Percentiles rank a stretch among this genome's conserved stretches.
phyloP scores from a whole-genome alignment of 2,113 vertebrate species.

The Gracilinanus agilis region DNA sequence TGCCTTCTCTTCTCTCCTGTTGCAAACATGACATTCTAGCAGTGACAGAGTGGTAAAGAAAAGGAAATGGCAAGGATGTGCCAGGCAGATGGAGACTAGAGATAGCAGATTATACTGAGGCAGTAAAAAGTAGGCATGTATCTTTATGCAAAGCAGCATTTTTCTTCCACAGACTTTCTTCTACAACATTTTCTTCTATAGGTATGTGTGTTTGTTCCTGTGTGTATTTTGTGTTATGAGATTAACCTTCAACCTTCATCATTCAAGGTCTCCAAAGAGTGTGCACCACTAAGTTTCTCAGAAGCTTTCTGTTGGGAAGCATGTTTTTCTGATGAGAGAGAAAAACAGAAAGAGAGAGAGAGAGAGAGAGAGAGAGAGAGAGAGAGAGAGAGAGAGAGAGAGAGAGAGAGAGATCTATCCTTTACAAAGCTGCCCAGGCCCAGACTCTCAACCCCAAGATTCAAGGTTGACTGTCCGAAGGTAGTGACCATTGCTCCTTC shows the following conservation, averaged over 20 bases:
- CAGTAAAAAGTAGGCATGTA: conserved; percentile 23
- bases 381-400: too few species aligned
- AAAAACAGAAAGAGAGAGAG: too few species aligned
- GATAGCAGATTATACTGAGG: conserved; percentile 24
- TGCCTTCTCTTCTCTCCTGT: conserved; percentile 22
- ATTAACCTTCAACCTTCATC: not conserved
- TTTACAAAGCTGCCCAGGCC: not conserved
- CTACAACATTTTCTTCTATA: not conserved
- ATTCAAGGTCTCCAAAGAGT: conserved; percentile 1
- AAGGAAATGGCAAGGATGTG: conserved; percentile 17
- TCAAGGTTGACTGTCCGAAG: not conserved
- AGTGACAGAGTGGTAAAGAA: conserved; percentile 3
- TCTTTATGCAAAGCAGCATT: conserved; percentile 2
- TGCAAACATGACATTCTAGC: conserved; percentile 4
- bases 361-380: too few species aligned
- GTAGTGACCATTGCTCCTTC: not conserved
- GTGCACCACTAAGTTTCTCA: conserved; percentile 24
- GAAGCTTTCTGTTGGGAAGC: not conserved
- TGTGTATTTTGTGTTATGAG: too few species aligned
- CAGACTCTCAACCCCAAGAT: not conserved
- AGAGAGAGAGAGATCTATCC: too few species aligned
- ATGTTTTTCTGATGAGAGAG: too few species aligned
- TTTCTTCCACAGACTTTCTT: conserved; percentile 8
- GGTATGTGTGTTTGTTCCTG: too few species aligned
- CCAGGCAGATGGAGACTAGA: conserved; percentile 30